These are phyloP conservation scores for Biston betularia DNA, from an alignment of 2,888 invertebrate genomes.

Conservation along the genomic window DNA sequence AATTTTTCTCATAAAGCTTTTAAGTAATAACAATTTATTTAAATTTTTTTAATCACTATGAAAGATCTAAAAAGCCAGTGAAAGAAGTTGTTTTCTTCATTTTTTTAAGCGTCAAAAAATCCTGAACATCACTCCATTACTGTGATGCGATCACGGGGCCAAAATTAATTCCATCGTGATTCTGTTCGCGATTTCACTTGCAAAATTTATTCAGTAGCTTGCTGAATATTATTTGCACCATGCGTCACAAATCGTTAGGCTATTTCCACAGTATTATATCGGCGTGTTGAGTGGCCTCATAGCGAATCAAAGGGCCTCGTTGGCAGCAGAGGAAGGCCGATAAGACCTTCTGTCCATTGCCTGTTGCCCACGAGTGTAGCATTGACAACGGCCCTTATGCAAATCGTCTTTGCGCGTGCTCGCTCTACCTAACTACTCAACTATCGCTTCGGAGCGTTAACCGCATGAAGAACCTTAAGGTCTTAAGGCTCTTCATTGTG, in stretches of 20 bases:
- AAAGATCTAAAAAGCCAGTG: too few species aligned
- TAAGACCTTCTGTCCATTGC: conserved; percentile 71
- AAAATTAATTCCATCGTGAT: conserved; percentile 34
- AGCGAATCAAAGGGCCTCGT: conserved; percentile 81
- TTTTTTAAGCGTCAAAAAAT: not conserved
- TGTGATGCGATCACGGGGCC: conserved; percentile 30
- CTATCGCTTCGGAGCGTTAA: conserved; percentile 51
- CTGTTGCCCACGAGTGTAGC: conserved; percentile 68
- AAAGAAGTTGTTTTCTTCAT: too few species aligned
- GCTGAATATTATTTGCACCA: conserved; percentile 41
- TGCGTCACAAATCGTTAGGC: conserved; percentile 40
- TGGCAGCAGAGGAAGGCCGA: conserved; percentile 67
- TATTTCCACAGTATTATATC: conserved; percentile 56
- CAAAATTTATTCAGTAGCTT: conserved; percentile 52
- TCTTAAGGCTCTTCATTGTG: conserved; percentile 45
- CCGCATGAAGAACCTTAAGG: conserved; percentile 44
- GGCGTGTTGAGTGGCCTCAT: conserved; percentile 62
- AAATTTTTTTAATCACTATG: too few species aligned
- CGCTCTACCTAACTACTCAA: conserved; percentile 38
- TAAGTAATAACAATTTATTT: too few species aligned
- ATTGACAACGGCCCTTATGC: conserved; percentile 80
- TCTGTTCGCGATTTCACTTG: conserved; percentile 42
- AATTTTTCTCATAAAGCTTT: too few species aligned
- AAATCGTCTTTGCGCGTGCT: conserved; percentile 73
- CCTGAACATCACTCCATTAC: conserved; percentile 20